Base-by-base conservation (phyloP, 1,140 invertebrate genomes). In the Diachasmimorpha longicaudata region DNA sequence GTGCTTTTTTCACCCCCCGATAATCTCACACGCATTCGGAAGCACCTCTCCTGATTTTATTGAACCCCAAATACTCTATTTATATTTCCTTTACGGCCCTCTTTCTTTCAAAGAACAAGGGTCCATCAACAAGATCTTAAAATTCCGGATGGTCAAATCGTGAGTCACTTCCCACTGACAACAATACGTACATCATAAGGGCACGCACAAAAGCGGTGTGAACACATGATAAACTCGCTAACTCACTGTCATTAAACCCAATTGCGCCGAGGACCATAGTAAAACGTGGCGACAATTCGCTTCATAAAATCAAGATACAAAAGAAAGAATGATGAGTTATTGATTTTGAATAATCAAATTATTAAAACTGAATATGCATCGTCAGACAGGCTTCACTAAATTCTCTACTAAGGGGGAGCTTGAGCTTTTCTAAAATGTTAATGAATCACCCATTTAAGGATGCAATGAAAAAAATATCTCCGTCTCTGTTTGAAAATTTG, bases 111-210 rank as follows among this genome's bases (percentile, higher is more conserved):
- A 63, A 23, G 23, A 63, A 63, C 23, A 63, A 63, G 58, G 58
- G 58, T 63, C 58, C 25, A 63, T 52, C 48, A 52, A 52, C 13
- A 63, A 63, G 23, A 63, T 63, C 58, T 25, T 63, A 63, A 31
- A 63, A 63, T 63, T 31, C 58, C 58, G 23, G 23, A 63, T 63
- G 58, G 23, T 23, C 23, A 63, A 31, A 63, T 52, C 67, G 78
- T 84, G 82, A 84, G 74, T 84, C 82, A 83, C 75, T 84, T 82
- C 78, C 82, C 80, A 84, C 82, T 83, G 81, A 79, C 78, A 78
- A 83, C 82, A 83, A 82, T 73, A 74, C 77, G 79, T n/a, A 21
- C n/a, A 39, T 39, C 14, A 55, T 72, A n/a, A 10, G n/a, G 39
- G 14, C 21, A 5, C 21, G 70, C 25, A 72, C 42, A 70, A 46